These are phyloP conservation scores for Cryptosula pallasiana DNA, from an alignment of 2,888 invertebrate species.

Conservation along the genomic window DNA sequence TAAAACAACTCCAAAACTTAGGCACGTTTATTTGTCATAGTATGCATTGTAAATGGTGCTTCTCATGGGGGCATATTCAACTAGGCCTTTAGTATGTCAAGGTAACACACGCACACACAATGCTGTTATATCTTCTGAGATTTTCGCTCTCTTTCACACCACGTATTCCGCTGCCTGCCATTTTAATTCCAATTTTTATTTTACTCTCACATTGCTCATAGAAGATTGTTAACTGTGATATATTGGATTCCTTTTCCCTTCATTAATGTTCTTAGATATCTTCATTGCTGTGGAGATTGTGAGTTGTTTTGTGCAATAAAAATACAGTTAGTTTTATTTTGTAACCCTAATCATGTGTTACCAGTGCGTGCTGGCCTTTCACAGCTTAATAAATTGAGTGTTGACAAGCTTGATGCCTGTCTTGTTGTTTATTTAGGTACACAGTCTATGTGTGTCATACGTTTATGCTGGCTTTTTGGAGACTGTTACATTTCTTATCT, in stretches of 20 bases:
- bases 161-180: not conserved
- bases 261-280: conserved; percentile 1
- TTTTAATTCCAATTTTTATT: not conserved
- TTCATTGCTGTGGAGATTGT: not conserved
- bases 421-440: no score
- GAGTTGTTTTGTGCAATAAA: conserved; percentile 23
- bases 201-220: conserved; percentile 13
- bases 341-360: not conserved
- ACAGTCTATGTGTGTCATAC: no score
- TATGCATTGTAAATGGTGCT: not conserved
- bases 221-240: conserved; percentile 14
- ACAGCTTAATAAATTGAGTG: not conserved
- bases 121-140: not conserved
- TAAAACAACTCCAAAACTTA: no score
- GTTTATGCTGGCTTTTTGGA: no score
- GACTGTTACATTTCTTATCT: no score
- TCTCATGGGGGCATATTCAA: not conserved
- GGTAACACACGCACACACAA: no score
- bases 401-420: not conserved
- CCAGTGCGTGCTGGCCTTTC: not conserved
- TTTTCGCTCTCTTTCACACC: not conserved
- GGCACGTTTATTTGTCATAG: not conserved
- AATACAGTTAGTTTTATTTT: not conserved
- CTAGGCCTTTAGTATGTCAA: not conserved
- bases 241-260: not conserved